These are phyloP conservation scores for Andrena hattorfiana DNA, from an alignment of 2,888 invertebrate genomes.

Conservation along the genomic window DNA sequence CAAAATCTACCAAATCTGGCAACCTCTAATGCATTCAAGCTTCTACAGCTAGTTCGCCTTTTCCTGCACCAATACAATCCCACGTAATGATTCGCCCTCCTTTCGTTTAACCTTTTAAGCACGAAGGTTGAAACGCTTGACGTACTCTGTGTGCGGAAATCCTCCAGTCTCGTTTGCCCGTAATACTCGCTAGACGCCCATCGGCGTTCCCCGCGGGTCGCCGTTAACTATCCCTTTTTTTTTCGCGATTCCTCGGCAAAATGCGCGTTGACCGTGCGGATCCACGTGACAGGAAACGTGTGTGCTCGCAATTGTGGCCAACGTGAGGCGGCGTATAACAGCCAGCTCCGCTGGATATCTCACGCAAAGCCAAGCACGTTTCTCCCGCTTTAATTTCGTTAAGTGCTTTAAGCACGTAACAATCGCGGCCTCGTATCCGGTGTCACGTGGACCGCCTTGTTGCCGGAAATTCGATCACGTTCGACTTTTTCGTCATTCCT, in stretches of 20 bases:
- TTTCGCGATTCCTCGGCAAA: slow-evolving; percentile 6
- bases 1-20: too few species aligned
- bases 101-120: background rate
- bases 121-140: too few species aligned
- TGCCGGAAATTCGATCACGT: slow-evolving; percentile 55
- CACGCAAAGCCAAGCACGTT: slow-evolving; percentile 53
- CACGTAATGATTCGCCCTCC: background rate
- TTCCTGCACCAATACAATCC: background rate
- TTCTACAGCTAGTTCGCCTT: background rate
- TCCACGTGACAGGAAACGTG: slow-evolving; percentile 54
- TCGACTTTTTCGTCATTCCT: slow-evolving; percentile 21
- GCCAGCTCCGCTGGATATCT: slow-evolving; percentile 42
- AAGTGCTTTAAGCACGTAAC: slow-evolving; percentile 63
- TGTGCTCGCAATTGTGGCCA: slow-evolving; percentile 56
- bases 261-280: slow-evolving; percentile 22
- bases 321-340: slow-evolving; percentile 59
- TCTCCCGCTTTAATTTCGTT: slow-evolving; percentile 60
- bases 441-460: slow-evolving; percentile 47
- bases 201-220: background rate
- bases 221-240: background rate
- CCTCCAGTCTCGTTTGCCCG: too few species aligned
- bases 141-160: too few species aligned
- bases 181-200: too few species aligned
- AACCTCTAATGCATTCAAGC: background rate
- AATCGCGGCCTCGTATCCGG: slow-evolving; percentile 34